phyloP scores from a whole-genome alignment of 2,113 vertebrate genomes.

The Lethenteron camtschaticum region DNA sequence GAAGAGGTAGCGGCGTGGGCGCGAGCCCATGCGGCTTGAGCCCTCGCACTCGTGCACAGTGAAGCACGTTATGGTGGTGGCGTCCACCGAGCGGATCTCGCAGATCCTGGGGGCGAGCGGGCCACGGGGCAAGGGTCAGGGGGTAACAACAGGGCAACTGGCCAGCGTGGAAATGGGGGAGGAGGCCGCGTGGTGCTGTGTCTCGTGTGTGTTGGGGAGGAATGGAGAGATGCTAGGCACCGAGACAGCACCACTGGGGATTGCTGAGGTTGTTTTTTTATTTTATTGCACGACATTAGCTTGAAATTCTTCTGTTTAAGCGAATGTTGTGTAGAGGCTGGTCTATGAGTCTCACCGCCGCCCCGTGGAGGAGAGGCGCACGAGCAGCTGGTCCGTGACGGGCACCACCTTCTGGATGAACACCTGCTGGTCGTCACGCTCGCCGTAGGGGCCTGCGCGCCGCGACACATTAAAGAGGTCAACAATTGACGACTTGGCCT shows the following conservation, averaged over 20 bases:
- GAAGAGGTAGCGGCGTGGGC: constrained; percentile 77
- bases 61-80: constrained; percentile 71
- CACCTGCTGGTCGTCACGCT: constrained; percentile 87
- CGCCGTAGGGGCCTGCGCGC: constrained; percentile 64
- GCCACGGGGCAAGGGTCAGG: too few species aligned
- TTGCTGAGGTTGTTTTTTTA: not conserved
- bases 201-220: too few species aligned
- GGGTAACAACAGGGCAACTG: not conserved
- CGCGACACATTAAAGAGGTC: not conserved
- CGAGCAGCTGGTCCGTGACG: constrained; percentile 81
- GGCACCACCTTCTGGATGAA: constrained; percentile 98
- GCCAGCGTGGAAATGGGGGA: too few species aligned
- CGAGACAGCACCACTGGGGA: too few species aligned
- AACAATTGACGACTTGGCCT: too few species aligned
- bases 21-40: constrained; percentile 84
- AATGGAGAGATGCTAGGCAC: too few species aligned
- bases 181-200: too few species aligned
- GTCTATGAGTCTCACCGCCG: constrained; percentile 43
- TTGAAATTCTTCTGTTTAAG: not conserved
- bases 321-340: not conserved
- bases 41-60: constrained; percentile 88
- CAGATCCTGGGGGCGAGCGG: constrained; percentile 39
- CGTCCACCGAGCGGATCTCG: constrained; percentile 83
- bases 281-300: not conserved
- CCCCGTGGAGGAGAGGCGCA: constrained; percentile 81